Conservation (phyloP, 2,113 vertebrate species). For the Podilymbus podiceps region DNA sequence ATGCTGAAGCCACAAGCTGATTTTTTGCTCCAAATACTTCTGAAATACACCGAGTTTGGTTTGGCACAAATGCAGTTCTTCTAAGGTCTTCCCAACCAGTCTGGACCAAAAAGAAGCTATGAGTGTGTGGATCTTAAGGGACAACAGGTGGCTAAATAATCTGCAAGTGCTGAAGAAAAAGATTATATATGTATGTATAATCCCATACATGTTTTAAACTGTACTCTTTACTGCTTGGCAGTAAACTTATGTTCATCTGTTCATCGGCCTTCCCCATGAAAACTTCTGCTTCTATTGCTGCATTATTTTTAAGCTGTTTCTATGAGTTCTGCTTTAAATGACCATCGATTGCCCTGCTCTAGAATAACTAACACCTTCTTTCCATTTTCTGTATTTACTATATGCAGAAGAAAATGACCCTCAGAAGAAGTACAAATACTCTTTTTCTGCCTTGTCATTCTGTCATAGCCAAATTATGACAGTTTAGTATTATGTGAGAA, state of each 20-base stretch:
- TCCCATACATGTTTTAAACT: not conserved
- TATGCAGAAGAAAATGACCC: not conserved
- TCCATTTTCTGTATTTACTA: not conserved
- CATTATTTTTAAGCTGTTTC: not conserved
- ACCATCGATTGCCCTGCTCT: not conserved
- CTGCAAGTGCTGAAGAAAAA: not conserved
- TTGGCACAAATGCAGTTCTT: accelerated
- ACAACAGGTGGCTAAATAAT: not conserved
- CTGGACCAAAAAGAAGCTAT: not conserved
- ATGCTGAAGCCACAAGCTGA: accelerated
- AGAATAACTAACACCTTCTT: not conserved
- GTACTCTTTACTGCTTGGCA: not conserved
- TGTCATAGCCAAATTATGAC: not conserved
- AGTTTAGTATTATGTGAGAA: not conserved
- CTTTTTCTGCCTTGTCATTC: not conserved
- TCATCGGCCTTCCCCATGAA: accelerated
- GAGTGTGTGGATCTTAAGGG: not conserved
- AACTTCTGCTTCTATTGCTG: not conserved
- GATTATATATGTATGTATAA: not conserved
- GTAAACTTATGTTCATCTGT: not conserved
- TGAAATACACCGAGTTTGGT: accelerated
- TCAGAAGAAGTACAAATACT: not conserved
- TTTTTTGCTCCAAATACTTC: not conserved
- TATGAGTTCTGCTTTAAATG: not conserved
- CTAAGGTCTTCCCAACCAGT: not conserved